These are phyloP conservation scores for Helicoverpa armigera DNA, from an alignment of 1,140 invertebrate species.

Conservation along the genomic window DNA sequence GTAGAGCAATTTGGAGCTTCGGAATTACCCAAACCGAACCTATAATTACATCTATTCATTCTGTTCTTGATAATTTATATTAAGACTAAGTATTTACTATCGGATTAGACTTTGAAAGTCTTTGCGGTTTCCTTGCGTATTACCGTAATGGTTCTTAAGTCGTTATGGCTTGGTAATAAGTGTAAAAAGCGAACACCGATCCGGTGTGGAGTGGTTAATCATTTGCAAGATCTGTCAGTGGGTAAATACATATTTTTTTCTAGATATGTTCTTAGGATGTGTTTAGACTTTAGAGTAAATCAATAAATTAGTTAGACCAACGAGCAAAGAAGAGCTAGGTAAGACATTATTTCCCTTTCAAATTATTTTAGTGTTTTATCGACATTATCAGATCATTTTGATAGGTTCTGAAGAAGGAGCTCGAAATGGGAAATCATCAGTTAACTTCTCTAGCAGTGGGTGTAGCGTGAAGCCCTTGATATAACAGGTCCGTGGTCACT, in stretches of 20 bases:
- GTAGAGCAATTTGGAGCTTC: conserved; percentile 13
- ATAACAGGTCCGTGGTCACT: no score
- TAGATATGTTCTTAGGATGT: no score
- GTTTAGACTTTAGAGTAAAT: no score
- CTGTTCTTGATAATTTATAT: conserved; percentile 19
- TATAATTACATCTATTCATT: conserved; percentile 9
- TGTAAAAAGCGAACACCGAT: not conserved
- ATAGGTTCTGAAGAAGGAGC: no score
- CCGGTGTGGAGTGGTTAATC: not conserved
- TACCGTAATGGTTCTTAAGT: not conserved
- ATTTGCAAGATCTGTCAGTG: not conserved
- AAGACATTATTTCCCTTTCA: no score
- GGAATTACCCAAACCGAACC: conserved; percentile 17
- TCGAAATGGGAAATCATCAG: no score
- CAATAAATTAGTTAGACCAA: no score
- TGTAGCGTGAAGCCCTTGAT: no score
- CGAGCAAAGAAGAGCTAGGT: no score
- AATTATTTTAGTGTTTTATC: no score
- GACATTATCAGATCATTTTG: no score
- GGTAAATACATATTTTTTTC: not conserved
- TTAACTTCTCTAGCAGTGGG: no score
- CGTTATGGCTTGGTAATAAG: conserved; percentile 18
- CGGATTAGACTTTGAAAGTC: conserved; percentile 38
- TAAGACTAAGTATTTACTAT: conserved; percentile 34
- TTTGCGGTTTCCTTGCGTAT: conserved; percentile 16